phyloP scores from a whole-genome alignment of 2,797 vertebrate species.

The Gobionotothen gibberifrons region DNA sequence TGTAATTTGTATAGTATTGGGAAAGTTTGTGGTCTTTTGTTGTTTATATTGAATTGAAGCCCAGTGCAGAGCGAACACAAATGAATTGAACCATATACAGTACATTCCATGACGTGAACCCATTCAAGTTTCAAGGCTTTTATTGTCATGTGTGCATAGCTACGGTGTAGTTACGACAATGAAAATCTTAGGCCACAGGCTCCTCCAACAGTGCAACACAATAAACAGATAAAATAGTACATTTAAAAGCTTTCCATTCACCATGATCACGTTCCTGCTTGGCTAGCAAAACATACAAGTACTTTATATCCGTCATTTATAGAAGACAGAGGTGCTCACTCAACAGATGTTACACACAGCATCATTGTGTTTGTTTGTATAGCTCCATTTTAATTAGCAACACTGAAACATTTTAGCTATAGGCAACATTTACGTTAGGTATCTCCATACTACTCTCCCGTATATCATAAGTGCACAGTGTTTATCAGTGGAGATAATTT shows the following conservation, averaged over 20 bases:
- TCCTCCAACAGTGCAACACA: too few species aligned
- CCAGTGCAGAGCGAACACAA: too few species aligned
- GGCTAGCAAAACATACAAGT: not conserved
- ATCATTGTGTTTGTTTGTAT: slow-evolving; percentile 3
- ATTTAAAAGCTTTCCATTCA: not conserved
- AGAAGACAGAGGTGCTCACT: not conserved
- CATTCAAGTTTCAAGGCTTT: too few species aligned
- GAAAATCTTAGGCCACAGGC: too few species aligned
- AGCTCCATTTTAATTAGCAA: not conserved
- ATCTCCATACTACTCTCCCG: not conserved
- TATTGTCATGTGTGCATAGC: too few species aligned
- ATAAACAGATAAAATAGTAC: too few species aligned
- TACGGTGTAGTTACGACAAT: too few species aligned
- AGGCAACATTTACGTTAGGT: not conserved
- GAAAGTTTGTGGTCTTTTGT: too few species aligned
- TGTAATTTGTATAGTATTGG: too few species aligned
- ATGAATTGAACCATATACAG: too few species aligned
- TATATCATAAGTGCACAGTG: slow-evolving; percentile 2
- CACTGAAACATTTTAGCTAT: slow-evolving; percentile 11
- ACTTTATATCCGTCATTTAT: not conserved
- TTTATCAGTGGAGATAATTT: slow-evolving; percentile 23
- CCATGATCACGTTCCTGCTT: not conserved
- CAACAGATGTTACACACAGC: not conserved
- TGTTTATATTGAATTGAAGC: too few species aligned
- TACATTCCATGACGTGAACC: too few species aligned